Percentiles rank a stretch among this genome's conserved stretches.
phyloP scores from a whole-genome alignment of 2,113 vertebrate genomes.

The Siniperca knerii region DNA sequence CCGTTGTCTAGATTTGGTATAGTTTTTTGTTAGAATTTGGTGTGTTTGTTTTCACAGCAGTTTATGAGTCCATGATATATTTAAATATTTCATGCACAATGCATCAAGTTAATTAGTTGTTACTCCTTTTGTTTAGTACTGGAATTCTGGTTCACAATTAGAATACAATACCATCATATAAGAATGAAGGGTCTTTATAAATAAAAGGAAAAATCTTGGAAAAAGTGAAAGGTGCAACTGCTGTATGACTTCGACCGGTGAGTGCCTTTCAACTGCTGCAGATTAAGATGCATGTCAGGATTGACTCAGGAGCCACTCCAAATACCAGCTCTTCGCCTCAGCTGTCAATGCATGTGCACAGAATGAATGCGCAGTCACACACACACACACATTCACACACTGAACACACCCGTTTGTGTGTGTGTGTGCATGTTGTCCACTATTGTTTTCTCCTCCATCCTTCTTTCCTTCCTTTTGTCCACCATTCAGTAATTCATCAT shows the following conservation, averaged over 20 bases:
- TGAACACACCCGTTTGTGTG: background rate
- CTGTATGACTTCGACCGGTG: background rate
- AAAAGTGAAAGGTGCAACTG: background rate
- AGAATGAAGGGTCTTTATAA: background rate
- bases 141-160: background rate
- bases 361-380: constrained; percentile 2
- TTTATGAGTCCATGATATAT: too few relatives aligned
- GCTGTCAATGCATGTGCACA: constrained; percentile 7
- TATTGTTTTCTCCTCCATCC: background rate
- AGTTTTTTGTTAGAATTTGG: background rate
- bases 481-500: constrained; percentile 36
- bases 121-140: background rate
- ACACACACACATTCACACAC: constrained; percentile 7
- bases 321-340: constrained; percentile 22
- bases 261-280: background rate
- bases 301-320: constrained; percentile 26
- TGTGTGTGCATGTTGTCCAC: background rate
- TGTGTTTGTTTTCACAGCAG: background rate
- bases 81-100: background rate
- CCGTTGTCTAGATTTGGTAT: background rate
- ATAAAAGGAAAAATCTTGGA: background rate
- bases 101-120: too few relatives aligned
- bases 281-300: constrained; percentile 43
- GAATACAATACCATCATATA: background rate
- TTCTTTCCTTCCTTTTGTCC: constrained; percentile 1